Percentiles rank a stretch among this genome's conserved stretches.
Evolutionary conservation across 2,113 vertebrate species (phyloP).

Genomic region (Poicephalus meyeri): DNA sequence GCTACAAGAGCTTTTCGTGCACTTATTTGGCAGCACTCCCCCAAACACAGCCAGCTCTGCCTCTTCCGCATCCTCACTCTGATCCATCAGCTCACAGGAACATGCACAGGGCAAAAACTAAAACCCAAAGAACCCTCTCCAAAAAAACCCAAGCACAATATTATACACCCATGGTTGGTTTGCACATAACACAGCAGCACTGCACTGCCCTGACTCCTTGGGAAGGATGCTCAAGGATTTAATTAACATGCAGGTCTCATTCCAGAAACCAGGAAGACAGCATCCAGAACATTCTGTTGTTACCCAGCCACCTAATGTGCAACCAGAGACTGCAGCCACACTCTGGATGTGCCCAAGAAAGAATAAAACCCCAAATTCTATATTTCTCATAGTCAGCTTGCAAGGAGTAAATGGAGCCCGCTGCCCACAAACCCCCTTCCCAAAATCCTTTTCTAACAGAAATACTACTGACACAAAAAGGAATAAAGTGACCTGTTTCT

Average conservation of each 20-base stretch:
- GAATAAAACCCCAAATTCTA: background rate
- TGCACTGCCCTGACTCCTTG: background rate
- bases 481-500: background rate
- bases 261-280: background rate
- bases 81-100: background rate
- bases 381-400: background rate
- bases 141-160: background rate
- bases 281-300: background rate
- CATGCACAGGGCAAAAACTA: background rate
- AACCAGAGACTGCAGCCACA: background rate
- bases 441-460: background rate
- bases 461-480: background rate
- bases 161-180: background rate
- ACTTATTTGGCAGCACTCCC: background rate
- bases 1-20: background rate
- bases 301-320: background rate
- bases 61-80: fast-evolving
- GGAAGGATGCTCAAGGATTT: background rate
- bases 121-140: background rate
- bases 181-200: background rate
- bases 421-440: background rate
- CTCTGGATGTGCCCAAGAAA: background rate
- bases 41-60: background rate
- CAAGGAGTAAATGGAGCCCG: background rate
- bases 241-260: background rate